Percentiles rank a stretch among this genome's conserved stretches.
phyloP scores from a whole-genome alignment of 1,140 invertebrate genomes.

The Euschistus heros region DNA sequence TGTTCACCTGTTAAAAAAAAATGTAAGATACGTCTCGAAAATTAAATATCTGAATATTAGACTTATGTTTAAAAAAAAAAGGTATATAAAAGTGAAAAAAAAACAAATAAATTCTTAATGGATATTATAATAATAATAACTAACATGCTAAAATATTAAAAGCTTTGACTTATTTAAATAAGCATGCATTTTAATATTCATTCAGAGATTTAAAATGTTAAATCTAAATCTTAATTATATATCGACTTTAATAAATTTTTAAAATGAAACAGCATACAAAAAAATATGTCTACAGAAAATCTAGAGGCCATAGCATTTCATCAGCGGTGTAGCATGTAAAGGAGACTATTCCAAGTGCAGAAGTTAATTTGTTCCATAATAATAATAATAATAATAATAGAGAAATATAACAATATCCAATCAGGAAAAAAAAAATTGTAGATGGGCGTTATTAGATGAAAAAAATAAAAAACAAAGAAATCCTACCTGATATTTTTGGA shows the following conservation, averaged over 20 bases:
- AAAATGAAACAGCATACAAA: not conserved
- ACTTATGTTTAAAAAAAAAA: not conserved
- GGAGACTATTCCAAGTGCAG: conserved; percentile 1
- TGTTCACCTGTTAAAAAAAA: conserved; percentile 67
- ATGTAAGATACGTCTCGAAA: not conserved
- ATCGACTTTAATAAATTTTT: not conserved
- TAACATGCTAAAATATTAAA: not conserved
- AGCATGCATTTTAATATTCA: conserved; percentile 5
- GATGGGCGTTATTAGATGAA: no score
- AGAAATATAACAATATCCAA: no score
- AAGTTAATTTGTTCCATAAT: not conserved
- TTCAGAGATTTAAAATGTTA: not conserved
- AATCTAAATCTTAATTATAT: no score
- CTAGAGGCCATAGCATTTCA: conserved; percentile 2
- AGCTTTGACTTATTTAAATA: not conserved
- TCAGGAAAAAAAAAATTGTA: no score
- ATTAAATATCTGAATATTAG: not conserved
- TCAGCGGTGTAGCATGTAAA: not conserved
- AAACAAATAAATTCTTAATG: not conserved
- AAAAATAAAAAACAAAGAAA: no score
- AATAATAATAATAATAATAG: not conserved
- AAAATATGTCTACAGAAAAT: conserved; percentile 5
- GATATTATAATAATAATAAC: not conserved
- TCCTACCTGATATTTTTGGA: no score
- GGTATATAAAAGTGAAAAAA: not conserved